Base-by-base conservation (phyloP, 2,888 invertebrate genomes). In the Meandrusa payeni region DNA sequence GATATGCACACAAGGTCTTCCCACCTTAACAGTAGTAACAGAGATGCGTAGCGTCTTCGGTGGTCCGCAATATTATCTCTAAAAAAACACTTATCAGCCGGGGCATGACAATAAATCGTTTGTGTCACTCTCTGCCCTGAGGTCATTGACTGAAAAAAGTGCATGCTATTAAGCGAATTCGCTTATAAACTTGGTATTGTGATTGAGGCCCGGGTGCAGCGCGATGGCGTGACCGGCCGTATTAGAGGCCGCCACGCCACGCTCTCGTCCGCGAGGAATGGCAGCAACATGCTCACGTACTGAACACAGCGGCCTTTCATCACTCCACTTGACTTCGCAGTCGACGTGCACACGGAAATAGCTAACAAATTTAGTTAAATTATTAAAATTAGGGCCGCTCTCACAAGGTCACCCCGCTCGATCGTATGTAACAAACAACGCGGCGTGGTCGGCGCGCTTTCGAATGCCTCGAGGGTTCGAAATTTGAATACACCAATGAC, bases 221-320 rank as follows among this genome's bases (percentile, higher is more conserved):
- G 64, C 71, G 52, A 77, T 82, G 69, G 83, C 85, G 86, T 85
- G 85, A 73, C 70, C 66, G 61, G 61, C 69, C 76, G 85, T 82
- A 86, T 86, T 85, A 86, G 76, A 57, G 60, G 55, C 69, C 70
- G 79, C 22, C 29, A 11, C 9, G 32, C 10, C 27, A 33, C 37
- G 29, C 23, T 83, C 83, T 83, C 82, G 75, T 76, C 57, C 72
- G 64, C 69, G 73, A 69, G 71, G 68, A 73, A 62, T 64, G 50
- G 67, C 68, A 75, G 78, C 77, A 78, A 74, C 77, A 75, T 69
- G 70, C 73, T 74, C 67, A 73, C 74, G 71, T 64, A 75, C 69
- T 69, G 69, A 76, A 70, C 69, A 66, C 69, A 64, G 60, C 62
- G 65, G 58, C 69, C 67, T 76, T 76, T 75, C 70, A 67, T 66